These are phyloP conservation scores for Phasianus colchicus DNA, from an alignment of 2,113 vertebrate species.

Conservation along the genomic window DNA sequence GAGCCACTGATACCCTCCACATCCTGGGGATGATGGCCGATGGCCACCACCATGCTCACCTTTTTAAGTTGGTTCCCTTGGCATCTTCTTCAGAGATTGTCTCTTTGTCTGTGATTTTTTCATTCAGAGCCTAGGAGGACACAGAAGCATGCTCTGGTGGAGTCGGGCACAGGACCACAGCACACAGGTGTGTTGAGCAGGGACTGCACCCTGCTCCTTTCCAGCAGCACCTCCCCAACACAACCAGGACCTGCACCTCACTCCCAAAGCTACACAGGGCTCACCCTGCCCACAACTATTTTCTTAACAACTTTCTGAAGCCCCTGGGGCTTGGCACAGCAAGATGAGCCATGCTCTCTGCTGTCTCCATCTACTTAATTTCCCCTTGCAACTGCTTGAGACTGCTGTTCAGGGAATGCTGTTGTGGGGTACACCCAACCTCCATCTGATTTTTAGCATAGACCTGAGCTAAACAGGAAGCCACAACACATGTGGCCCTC, in stretches of 20 bases:
- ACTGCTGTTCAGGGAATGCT: background rate
- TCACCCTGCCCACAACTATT: background rate
- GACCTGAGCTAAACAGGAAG: background rate
- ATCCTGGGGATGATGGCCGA: background rate
- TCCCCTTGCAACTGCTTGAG: background rate
- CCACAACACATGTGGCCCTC: fast-evolving
- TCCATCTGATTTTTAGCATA: background rate
- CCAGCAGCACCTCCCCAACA: background rate
- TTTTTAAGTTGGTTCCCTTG: slow-evolving; percentile 84
- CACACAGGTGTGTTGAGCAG: background rate
- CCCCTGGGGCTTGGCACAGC: background rate
- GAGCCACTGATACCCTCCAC: fast-evolving
- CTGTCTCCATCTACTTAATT: background rate
- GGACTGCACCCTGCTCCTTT: background rate
- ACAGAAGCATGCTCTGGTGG: background rate
- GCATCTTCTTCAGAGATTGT: slow-evolving; percentile 80
- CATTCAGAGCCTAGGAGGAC: slow-evolving; percentile 79
- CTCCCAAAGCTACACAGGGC: background rate
- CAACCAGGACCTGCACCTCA: background rate
- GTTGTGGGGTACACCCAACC: background rate
- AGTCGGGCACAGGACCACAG: background rate
- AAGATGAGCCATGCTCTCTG: background rate
- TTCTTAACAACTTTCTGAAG: background rate
- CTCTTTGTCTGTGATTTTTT: slow-evolving; percentile 83
- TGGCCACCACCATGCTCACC: slow-evolving; percentile 72